Evolutionary conservation across 2,888 invertebrate genomes (phyloP).

Genomic region (Microplitis manilae): DNA sequence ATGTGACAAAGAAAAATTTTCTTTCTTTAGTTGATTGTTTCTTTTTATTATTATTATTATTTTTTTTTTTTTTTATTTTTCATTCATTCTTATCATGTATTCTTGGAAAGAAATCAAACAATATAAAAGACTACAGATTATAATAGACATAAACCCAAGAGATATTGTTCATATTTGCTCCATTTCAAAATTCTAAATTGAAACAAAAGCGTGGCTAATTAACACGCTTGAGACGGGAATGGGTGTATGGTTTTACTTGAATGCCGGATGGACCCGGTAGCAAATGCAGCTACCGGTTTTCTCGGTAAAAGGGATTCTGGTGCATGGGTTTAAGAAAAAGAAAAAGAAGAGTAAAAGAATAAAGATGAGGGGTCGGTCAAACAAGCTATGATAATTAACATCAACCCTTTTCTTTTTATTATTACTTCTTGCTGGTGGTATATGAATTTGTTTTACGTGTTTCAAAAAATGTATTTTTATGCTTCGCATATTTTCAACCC

Average conservation of each 20-base stretch:
- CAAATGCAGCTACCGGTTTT: slow-evolving; percentile 21
- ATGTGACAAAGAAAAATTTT: slow-evolving; percentile 15
- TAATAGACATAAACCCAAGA: slow-evolving; percentile 9
- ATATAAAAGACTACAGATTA: slow-evolving; percentile 6
- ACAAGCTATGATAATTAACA: slow-evolving; percentile 62
- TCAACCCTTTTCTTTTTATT: slow-evolving; percentile 42
- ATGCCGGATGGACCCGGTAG: slow-evolving; percentile 45
- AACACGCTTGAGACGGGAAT: slow-evolving; percentile 65
- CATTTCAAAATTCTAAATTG: slow-evolving; percentile 56
- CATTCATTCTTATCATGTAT: neutral
- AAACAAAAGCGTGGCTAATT: slow-evolving; percentile 69
- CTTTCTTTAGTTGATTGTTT: neutral
- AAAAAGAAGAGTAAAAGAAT: slow-evolving; percentile 34
- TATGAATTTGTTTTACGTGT: slow-evolving; percentile 5
- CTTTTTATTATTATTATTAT: neutral
- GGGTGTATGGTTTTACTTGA: slow-evolving; percentile 51
- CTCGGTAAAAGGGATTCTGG: slow-evolving; percentile 24
- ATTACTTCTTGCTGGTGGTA: neutral
- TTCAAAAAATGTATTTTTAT: neutral
- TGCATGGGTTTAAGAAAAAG: slow-evolving; percentile 28
- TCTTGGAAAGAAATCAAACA: slow-evolving; percentile 34
- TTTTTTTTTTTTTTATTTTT: neutral
- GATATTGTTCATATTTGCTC: slow-evolving; percentile 62
- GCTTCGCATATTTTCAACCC: neutral
- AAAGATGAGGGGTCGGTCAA: slow-evolving; percentile 45